Conservation (phyloP, 1,140 invertebrate species). For the Polypedilum vanderplanki region DNA sequence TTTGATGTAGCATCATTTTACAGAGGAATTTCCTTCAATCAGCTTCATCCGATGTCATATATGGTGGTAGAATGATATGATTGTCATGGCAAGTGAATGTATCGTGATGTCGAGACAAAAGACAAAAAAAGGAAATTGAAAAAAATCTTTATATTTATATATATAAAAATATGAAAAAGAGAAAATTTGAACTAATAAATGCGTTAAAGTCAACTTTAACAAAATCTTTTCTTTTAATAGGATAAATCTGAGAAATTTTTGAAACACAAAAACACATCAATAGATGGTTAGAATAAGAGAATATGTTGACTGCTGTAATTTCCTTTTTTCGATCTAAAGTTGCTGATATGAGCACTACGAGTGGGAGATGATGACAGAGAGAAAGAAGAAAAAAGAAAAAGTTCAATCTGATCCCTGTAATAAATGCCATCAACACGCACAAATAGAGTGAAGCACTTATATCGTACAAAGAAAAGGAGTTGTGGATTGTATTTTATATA, state of each 20-base stretch:
- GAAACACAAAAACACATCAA: neutral
- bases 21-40: slow-evolving; percentile 24
- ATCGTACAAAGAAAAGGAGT: neutral
- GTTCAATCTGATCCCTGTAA: slow-evolving; percentile 22
- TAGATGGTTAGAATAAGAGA: neutral
- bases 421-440: slow-evolving; percentile 25
- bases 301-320: neutral
- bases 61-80: neutral
- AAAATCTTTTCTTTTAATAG: neutral
- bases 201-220: neutral
- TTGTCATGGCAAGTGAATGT: neutral
- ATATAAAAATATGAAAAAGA: no score
- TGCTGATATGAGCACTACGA: slow-evolving; percentile 21
- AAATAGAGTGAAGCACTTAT: neutral
- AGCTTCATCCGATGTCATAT: slow-evolving; percentile 6
- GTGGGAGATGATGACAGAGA: neutral
- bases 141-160: neutral
- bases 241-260: slow-evolving; percentile 9
- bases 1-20: slow-evolving; percentile 13
- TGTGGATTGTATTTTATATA: neutral
- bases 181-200: no score
- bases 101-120: slow-evolving; percentile 8
- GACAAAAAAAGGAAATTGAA: slow-evolving; percentile 3
- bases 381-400: neutral
- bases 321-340: slow-evolving; percentile 23